Evolutionary conservation across 2,888 invertebrate species (phyloP).

Genomic region (Phaonia tiefii): DNA sequence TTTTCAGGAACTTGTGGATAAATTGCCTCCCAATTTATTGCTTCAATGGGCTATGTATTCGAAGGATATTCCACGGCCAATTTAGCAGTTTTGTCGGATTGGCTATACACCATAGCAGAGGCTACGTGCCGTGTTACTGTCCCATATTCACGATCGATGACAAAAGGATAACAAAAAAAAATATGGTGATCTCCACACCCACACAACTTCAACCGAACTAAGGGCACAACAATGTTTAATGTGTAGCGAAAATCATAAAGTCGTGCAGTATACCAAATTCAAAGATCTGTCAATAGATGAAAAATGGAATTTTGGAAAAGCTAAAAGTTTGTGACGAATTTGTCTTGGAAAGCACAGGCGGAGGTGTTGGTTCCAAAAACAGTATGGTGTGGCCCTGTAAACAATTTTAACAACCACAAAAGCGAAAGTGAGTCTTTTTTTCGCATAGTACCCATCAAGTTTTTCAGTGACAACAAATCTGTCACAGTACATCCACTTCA

Average conservation of each 20-base stretch:
- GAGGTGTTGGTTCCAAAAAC: conserved; percentile 34
- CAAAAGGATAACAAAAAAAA: not conserved
- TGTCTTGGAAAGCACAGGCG: conserved; percentile 30
- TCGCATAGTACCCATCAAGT: conserved; percentile 42
- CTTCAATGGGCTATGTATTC: conserved; percentile 44
- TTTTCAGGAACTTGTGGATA: conserved; percentile 32
- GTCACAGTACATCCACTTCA: conserved; percentile 35
- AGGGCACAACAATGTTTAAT: conserved; percentile 21
- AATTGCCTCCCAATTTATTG: conserved; percentile 31
- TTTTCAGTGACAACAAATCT: conserved; percentile 27
- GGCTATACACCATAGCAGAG: conserved; percentile 29
- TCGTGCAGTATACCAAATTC: not conserved
- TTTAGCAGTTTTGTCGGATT: conserved; percentile 29
- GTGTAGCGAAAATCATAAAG: conserved; percentile 7
- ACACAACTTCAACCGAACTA: not conserved
- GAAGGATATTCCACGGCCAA: no score
- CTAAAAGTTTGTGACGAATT: conserved; percentile 27
- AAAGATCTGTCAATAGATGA: not conserved
- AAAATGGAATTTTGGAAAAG: conserved; percentile 21
- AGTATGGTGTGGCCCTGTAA: not conserved
- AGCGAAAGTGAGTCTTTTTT: conserved; percentile 16
- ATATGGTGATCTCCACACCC: not conserved
- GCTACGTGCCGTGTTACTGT: conserved; percentile 21
- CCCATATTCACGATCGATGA: conserved; percentile 8
- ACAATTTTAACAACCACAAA: not conserved